Conservation (phyloP, 1,140 invertebrate species). For the Laodelphax striatellus region DNA sequence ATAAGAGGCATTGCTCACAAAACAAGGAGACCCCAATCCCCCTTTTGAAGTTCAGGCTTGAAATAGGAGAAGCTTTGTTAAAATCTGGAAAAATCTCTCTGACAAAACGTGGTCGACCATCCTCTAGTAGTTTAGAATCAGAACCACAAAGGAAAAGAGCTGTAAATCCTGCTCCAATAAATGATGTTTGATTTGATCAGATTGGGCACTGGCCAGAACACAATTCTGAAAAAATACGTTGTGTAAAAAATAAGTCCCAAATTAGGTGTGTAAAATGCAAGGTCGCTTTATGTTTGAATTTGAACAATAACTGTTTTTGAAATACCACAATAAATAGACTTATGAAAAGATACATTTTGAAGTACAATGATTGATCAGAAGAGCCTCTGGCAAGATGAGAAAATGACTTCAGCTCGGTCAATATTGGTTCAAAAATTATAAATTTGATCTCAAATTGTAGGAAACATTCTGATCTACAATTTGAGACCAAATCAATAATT, state of each 20-base stretch:
- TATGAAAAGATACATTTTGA: no score
- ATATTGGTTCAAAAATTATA: no score
- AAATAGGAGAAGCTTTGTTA: constrained; percentile 5
- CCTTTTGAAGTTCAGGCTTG: constrained; percentile 8
- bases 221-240: background rate
- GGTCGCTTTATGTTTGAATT: background rate
- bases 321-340: background rate
- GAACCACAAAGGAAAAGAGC: background rate
- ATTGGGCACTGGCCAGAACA: background rate
- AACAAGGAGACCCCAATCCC: constrained; percentile 2
- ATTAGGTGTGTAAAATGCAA: background rate
- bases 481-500: no score
- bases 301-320: background rate
- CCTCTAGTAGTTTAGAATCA: background rate
- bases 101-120: constrained; percentile 5
- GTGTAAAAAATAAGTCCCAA: background rate
- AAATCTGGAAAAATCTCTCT: background rate
- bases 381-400: no score
- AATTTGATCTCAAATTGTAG: no score
- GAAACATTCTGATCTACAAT: no score
- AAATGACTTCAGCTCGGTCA: no score
- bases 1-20: constrained; percentile 1
- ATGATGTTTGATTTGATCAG: background rate
- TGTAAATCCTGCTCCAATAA: background rate
- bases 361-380: no score